Conservation (phyloP, 2,113 vertebrate species). For the Dipodomys stephensi region DNA sequence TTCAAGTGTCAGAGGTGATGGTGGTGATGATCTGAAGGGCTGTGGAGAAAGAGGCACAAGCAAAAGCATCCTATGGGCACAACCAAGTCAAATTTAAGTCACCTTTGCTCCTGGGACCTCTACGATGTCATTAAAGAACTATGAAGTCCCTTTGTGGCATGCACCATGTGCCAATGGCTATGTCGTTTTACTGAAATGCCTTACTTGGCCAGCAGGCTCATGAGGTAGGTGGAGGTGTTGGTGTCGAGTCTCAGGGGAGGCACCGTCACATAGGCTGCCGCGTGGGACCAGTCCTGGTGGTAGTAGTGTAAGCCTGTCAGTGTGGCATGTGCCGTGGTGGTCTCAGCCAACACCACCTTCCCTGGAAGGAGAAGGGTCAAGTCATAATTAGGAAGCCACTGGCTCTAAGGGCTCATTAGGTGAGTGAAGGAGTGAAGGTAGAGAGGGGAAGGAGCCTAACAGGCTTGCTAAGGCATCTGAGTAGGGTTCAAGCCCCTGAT, state of each 20-base stretch:
- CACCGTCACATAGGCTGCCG: slow-evolving; percentile 95
- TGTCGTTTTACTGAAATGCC: not conserved
- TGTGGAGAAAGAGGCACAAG: not conserved
- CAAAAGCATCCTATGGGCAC: not conserved
- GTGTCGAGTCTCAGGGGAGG: slow-evolving; percentile 97
- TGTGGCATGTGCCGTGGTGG: slow-evolving; percentile 94
- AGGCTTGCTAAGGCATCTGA: not conserved
- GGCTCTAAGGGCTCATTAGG: accelerated
- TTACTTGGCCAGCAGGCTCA: slow-evolving; percentile 98
- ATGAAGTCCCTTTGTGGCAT: accelerated
- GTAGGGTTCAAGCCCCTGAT: not conserved
- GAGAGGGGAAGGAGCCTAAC: not conserved
- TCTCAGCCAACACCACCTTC: slow-evolving; percentile 95
- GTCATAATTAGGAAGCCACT: not conserved
- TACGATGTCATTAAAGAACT: not conserved
- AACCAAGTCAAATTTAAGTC: not conserved
- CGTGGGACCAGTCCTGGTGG: slow-evolving; percentile 97
- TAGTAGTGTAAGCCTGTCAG: slow-evolving; percentile 97
- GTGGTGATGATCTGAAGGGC: not conserved
- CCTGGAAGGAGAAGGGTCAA: slow-evolving; percentile 84
- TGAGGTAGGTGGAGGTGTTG: slow-evolving; percentile 95
- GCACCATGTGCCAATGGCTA: accelerated
- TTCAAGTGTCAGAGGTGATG: too few species aligned
- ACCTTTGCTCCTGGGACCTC: not conserved
- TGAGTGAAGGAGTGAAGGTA: not conserved